phyloP scores from a whole-genome alignment of 2,797 vertebrate species.

The Microctenopoma lineatum region DNA sequence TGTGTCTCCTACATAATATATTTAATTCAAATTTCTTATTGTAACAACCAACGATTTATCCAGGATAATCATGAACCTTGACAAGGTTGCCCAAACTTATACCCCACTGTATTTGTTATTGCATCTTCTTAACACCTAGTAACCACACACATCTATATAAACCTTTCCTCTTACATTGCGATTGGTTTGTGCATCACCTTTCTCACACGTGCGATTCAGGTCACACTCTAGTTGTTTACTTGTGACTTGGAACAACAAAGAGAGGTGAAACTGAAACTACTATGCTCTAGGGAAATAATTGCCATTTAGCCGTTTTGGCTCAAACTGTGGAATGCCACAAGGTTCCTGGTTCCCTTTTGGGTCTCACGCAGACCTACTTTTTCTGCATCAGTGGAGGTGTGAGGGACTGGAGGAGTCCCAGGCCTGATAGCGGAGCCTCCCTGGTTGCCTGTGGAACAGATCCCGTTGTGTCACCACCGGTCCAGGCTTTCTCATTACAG shows the following conservation, averaged over 20 bases:
- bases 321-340: slow-evolving; percentile 48
- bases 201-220: slow-evolving; percentile 15
- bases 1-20: too few species aligned
- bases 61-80: too few species aligned
- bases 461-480: slow-evolving; percentile 51
- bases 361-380: slow-evolving; percentile 68
- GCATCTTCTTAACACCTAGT: slow-evolving; percentile 1
- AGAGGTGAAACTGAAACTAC: slow-evolving; percentile 59
- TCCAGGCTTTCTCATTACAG: slow-evolving; percentile 58
- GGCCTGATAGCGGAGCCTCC: slow-evolving; percentile 60
- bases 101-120: not conserved
- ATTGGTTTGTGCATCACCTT: slow-evolving; percentile 10
- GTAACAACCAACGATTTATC: too few species aligned
- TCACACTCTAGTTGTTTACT: slow-evolving; percentile 39
- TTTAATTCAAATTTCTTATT: too few species aligned
- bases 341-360: slow-evolving; percentile 48
- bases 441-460: slow-evolving; percentile 47
- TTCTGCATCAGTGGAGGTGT: slow-evolving; percentile 62
- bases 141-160: slow-evolving; percentile 1
- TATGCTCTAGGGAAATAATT: slow-evolving; percentile 57
- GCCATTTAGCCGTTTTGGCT: slow-evolving; percentile 67
- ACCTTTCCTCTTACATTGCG: slow-evolving; percentile 1
- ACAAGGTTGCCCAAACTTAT: too few species aligned
- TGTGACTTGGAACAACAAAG: slow-evolving; percentile 48
- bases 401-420: slow-evolving; percentile 54